Conservation (phyloP, 1,140 invertebrate species). For the Asbolus verrucosus region DNA sequence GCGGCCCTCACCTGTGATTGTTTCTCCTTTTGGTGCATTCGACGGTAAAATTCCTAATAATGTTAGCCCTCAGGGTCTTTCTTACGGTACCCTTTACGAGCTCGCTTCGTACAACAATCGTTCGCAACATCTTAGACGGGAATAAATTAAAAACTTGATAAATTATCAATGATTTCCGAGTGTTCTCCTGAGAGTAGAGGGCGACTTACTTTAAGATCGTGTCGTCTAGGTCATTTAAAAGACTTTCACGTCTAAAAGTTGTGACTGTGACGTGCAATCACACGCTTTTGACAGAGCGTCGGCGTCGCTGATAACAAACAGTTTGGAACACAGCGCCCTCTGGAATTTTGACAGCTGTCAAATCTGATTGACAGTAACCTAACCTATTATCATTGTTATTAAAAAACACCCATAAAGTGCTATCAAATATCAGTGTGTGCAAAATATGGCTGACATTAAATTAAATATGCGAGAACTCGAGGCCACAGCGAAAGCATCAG, state of each 20-base stretch:
- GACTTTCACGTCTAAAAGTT: constrained; percentile 52
- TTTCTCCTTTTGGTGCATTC: constrained; percentile 73
- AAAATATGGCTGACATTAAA: constrained; percentile 8
- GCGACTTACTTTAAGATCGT: constrained; percentile 51
- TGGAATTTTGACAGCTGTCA: neutral
- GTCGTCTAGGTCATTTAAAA: constrained; percentile 61
- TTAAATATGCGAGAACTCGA: constrained; percentile 82
- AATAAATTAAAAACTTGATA: constrained; percentile 28
- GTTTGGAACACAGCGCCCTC: too few species aligned
- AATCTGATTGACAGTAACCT: too few species aligned
- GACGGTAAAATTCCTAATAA: constrained; percentile 71
- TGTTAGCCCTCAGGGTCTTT: constrained; percentile 69
- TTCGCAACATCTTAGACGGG: constrained; percentile 72
- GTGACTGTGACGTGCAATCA: constrained; percentile 40
- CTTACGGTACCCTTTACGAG: constrained; percentile 70
- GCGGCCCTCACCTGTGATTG: constrained; percentile 70
- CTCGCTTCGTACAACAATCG: constrained; percentile 74
- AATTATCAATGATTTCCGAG: constrained; percentile 17
- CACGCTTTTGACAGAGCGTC: constrained; percentile 27
- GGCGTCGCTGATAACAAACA: neutral
- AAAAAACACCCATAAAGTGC: too few species aligned
- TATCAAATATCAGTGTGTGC: too few species aligned
- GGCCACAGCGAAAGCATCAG: constrained; percentile 84
- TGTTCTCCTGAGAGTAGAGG: constrained; percentile 47
- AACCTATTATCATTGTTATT: too few species aligned